A percentile compares a stretch with the other conserved stretches of the same genome.
phyloP scores from a whole-genome alignment of 2,797 vertebrate species.

The Rallus crepitans region DNA sequence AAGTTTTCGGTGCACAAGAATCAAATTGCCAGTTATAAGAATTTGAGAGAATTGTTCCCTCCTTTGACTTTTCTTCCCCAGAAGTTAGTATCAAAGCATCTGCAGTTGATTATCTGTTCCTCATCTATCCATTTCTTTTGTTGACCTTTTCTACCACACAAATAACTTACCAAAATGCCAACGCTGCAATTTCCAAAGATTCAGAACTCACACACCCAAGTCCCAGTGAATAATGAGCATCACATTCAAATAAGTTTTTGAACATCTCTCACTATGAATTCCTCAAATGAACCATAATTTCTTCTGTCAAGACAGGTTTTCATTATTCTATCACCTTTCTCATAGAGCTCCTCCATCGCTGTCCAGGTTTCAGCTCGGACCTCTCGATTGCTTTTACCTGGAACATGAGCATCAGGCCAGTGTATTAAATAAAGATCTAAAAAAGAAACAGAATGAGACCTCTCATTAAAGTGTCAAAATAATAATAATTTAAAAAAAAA shows the following conservation, averaged over 20 bases:
- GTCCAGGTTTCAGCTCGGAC: conserved; percentile 83
- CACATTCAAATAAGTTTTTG: neutral
- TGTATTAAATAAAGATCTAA: conserved; percentile 87
- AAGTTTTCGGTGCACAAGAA: neutral
- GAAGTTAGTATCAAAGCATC: neutral
- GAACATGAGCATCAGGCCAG: conserved; percentile 77
- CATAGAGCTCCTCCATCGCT: conserved; percentile 80
- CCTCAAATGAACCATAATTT: neutral
- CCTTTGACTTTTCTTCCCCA: neutral
- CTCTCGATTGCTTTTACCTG: conserved; percentile 74
- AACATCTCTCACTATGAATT: neutral
- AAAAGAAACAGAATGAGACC: conserved; percentile 32
- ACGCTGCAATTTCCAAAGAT: neutral
- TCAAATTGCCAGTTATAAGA: neutral
- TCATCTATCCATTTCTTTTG: neutral
- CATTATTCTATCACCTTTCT: conserved; percentile 69
- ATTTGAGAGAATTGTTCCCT: neutral
- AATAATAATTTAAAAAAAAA: no score
- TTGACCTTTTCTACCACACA: neutral
- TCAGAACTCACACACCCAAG: neutral
- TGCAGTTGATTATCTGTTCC: neutral
- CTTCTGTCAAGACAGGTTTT: neutral
- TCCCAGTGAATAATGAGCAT: neutral
- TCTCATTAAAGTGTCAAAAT: neutral
- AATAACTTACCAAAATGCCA: neutral